These are phyloP conservation scores for human DNA, from an alignment of 2,113 vertebrate genomes.

Conservation along the genomic window DNA sequence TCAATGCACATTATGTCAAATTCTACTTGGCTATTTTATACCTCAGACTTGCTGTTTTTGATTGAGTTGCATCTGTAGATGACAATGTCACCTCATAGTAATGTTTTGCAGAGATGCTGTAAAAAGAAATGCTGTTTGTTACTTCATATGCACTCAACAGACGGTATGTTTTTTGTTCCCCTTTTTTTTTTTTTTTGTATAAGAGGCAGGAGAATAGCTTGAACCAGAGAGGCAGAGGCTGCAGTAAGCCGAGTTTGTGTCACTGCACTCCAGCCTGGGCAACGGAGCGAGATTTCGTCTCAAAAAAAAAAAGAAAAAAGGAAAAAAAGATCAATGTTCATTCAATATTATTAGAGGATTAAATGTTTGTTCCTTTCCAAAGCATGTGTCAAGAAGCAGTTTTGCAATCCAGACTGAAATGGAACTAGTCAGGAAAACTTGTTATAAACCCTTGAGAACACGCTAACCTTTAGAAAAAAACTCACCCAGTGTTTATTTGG, in stretches of 20 bases:
- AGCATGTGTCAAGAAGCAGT: not conserved
- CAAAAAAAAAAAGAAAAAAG: too few relatives aligned
- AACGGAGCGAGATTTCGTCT: too few relatives aligned
- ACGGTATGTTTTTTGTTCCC: not conserved
- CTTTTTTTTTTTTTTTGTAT: not conserved
- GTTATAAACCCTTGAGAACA: constrained; percentile 39
- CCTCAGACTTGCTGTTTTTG: not conserved
- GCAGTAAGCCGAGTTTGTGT: too few relatives aligned
- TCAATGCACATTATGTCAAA: not conserved
- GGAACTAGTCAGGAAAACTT: not conserved
- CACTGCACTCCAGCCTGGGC: too few relatives aligned
- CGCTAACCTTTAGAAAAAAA: not conserved
- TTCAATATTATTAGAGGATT: not conserved
- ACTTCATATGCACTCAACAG: not conserved
- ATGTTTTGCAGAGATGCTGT: not conserved
- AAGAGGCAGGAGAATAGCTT: too few relatives aligned
- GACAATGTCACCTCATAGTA: not conserved
- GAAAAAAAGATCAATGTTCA: not conserved
- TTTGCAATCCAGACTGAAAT: not conserved
- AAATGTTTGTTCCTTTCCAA: not conserved
- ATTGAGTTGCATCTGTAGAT: not conserved
- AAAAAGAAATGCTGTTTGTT: not conserved
- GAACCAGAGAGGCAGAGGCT: too few relatives aligned
- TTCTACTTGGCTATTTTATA: not conserved
- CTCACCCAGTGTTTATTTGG: not conserved